phyloP scores from a whole-genome alignment of 2,797 vertebrate genomes.

The Rhabdophis nuchalis region DNA sequence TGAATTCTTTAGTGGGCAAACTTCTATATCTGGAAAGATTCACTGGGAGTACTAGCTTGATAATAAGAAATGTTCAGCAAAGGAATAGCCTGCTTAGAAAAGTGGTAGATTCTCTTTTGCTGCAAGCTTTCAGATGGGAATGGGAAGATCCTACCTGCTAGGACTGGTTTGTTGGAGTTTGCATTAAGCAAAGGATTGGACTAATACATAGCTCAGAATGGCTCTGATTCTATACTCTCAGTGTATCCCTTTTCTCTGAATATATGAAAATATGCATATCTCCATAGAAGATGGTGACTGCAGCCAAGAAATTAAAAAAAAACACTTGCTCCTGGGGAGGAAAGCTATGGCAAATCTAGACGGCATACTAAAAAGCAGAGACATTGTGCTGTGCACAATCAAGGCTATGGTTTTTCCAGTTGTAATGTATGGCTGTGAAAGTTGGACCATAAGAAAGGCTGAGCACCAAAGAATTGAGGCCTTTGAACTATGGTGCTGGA shows the following conservation, averaged over 20 bases:
- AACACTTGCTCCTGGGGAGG: too few species aligned
- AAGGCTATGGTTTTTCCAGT: too few species aligned
- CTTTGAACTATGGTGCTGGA: too few species aligned
- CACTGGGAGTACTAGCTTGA: background rate
- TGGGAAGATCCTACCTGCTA: background rate
- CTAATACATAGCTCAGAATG: background rate
- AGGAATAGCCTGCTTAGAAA: background rate
- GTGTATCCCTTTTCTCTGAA: background rate
- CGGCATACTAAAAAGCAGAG: too few species aligned
- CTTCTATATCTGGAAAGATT: background rate
- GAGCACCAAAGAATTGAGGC: too few species aligned
- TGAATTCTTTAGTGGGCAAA: background rate
- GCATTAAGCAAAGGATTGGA: background rate
- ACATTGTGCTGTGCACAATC: too few species aligned
- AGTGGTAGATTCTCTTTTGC: background rate
- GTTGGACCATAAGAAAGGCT: too few species aligned
- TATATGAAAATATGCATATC: background rate
- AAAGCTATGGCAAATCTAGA: too few species aligned
- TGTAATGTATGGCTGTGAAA: too few species aligned
- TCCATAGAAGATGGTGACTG: background rate
- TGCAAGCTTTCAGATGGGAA: background rate
- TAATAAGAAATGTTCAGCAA: background rate
- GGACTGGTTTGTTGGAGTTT: background rate
- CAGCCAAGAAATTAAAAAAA: too few species aligned
- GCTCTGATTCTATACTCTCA: background rate